A percentile compares a stretch with the other conserved stretches of the same genome.
These are phyloP conservation scores for Cotesia vestalis DNA, from an alignment of 1,140 invertebrate species.

Conservation along the genomic window DNA sequence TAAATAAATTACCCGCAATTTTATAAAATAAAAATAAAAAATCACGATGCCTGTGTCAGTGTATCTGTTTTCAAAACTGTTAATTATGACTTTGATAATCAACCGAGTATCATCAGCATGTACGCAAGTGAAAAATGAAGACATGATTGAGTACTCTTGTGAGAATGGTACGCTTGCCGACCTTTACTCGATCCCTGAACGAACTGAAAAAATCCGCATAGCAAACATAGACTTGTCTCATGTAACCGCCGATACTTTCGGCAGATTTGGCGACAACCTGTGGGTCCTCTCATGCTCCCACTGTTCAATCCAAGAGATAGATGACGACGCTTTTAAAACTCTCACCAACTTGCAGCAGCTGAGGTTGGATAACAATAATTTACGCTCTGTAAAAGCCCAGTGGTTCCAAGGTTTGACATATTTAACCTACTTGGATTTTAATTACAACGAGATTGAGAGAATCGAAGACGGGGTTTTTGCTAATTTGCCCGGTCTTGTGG, in stretches of 20 bases:
- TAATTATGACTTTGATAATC: slow-evolving; percentile 23
- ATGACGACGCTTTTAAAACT: slow-evolving; percentile 49
- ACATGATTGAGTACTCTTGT: slow-evolving; percentile 57
- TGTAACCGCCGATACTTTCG: slow-evolving; percentile 48
- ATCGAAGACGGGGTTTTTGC: slow-evolving; percentile 55
- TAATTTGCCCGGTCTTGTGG: slow-evolving; percentile 49
- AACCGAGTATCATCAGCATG: slow-evolving; percentile 45
- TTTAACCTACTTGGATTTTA: slow-evolving; percentile 59
- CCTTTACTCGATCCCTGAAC: slow-evolving; percentile 46
- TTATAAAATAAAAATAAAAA: slow-evolving; percentile 14
- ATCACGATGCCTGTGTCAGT: slow-evolving; percentile 24
- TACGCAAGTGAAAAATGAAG: slow-evolving; percentile 45
- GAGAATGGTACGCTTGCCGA: slow-evolving; percentile 49
- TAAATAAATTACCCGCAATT: background rate
- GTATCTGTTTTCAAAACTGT: slow-evolving; percentile 22
- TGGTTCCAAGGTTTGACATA: slow-evolving; percentile 54
- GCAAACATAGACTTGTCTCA: slow-evolving; percentile 45
- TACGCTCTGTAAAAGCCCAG: slow-evolving; percentile 44
- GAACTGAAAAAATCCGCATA: slow-evolving; percentile 54
- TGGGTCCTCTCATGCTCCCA: slow-evolving; percentile 55
- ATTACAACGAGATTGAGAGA: slow-evolving; percentile 54
- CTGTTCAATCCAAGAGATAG: slow-evolving; percentile 55
- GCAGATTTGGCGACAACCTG: slow-evolving; percentile 52
- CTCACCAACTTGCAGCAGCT: slow-evolving; percentile 56
- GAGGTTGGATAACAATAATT: slow-evolving; percentile 53